phyloP scores from a whole-genome alignment of 2,797 vertebrate genomes.

The Gobionotothen gibberifrons region DNA sequence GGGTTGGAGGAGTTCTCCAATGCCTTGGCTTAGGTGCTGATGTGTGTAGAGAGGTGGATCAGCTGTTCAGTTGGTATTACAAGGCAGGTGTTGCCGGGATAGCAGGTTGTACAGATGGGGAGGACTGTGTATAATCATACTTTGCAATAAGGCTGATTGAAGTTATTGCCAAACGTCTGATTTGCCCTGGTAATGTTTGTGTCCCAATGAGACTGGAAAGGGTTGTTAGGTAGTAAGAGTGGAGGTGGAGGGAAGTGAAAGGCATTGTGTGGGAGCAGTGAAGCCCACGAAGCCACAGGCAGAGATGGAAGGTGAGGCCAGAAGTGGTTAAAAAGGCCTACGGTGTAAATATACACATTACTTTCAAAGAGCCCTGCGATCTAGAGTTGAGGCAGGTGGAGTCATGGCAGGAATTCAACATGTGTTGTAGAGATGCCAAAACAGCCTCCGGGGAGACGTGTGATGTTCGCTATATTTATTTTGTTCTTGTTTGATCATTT shows the following conservation, averaged over 20 bases:
- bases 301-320: constrained; percentile 6
- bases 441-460: background rate
- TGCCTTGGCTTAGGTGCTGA: constrained; percentile 31
- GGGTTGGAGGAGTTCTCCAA: constrained; percentile 38
- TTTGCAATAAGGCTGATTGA: constrained; percentile 51
- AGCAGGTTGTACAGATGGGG: constrained; percentile 53
- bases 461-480: background rate
- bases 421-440: background rate
- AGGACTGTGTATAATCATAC: constrained; percentile 44
- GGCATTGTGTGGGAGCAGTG: constrained; percentile 15
- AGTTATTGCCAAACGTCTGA: constrained; percentile 45
- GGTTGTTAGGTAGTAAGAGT: constrained; percentile 6
- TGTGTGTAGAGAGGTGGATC: constrained; percentile 46
- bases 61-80: constrained; percentile 55
- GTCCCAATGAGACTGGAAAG: constrained; percentile 22
- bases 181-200: constrained; percentile 38
- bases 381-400: constrained; percentile 4
- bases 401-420: background rate
- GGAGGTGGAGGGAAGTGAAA: constrained; percentile 15
- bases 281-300: constrained; percentile 1
- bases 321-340: constrained; percentile 4
- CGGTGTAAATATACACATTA: constrained; percentile 17
- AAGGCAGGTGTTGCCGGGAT: constrained; percentile 58
- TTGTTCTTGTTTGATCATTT: background rate
- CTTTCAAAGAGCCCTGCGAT: constrained; percentile 9